Percentiles rank a stretch among this genome's conserved stretches.
phyloP scores from a whole-genome alignment of 2,797 vertebrate genomes.

The Pachyuromys duprasi region DNA sequence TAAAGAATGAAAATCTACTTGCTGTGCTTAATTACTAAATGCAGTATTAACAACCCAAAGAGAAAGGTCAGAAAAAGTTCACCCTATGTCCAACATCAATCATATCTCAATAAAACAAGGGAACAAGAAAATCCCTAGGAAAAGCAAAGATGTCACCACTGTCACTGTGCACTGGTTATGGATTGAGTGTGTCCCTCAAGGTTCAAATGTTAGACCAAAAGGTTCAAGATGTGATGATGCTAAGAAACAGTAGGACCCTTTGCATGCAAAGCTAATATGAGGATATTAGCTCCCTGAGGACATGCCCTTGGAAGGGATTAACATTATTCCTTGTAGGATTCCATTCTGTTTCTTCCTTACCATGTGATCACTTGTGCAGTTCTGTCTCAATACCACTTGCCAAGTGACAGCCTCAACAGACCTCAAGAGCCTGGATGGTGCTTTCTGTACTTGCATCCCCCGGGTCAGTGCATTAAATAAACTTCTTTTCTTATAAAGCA shows the following conservation, averaged over 20 bases:
- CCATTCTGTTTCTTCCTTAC: not conserved
- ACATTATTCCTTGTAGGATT: not conserved
- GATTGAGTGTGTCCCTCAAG: not conserved
- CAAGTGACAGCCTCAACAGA: not conserved
- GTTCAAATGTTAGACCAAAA: not conserved
- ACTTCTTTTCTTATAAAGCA: not conserved
- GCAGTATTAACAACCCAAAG: not conserved
- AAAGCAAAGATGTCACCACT: not conserved
- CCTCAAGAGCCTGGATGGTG: not conserved
- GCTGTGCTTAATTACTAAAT: not conserved
- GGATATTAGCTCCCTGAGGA: no score
- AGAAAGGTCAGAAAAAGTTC: conserved; percentile 21
- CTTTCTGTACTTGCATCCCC: not conserved
- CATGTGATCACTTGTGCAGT: not conserved
- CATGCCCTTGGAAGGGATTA: not conserved
- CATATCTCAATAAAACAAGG: not conserved
- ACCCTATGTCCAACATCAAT: not conserved
- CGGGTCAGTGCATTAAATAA: not conserved
- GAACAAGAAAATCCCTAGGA: not conserved
- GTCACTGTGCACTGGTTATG: not conserved
- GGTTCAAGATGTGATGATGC: not conserved
- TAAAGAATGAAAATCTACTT: conserved; percentile 1
- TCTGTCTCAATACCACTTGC: not conserved
- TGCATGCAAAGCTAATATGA: not conserved
- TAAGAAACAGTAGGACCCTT: not conserved